Evolutionary conservation across 2,797 vertebrate genomes (phyloP).

Genomic region (Enteromius paludinosus): DNA sequence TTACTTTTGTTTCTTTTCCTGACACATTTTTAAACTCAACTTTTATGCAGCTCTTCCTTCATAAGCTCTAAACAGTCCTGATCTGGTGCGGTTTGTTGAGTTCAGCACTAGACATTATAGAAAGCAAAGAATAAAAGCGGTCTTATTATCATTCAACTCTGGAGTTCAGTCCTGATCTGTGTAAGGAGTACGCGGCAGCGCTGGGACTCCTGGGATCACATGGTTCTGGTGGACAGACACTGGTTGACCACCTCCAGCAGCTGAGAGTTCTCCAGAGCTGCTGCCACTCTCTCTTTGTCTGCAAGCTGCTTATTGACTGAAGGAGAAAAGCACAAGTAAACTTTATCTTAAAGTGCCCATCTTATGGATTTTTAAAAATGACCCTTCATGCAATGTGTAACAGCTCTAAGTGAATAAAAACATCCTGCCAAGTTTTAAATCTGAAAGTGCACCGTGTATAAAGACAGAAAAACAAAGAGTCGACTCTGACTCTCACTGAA

Average conservation of each 20-base stretch:
- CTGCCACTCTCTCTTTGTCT: conserved; percentile 96
- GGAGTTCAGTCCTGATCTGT: background rate
- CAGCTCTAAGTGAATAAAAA: no score
- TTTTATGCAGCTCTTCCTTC: background rate
- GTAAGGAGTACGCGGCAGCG: background rate
- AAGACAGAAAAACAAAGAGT: no score
- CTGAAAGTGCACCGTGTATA: no score
- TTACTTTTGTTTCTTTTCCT: background rate
- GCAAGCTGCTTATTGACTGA: conserved; percentile 97
- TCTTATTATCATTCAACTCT: background rate
- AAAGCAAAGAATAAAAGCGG: background rate
- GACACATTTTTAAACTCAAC: background rate
- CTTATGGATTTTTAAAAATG: no score
- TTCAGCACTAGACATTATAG: background rate
- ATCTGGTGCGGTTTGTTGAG: background rate
- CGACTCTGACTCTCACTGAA: no score
- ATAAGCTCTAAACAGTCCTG: background rate
- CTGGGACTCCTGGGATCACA: conserved; percentile 57
- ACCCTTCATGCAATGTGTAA: no score
- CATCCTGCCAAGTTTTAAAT: no score
- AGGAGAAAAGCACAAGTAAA: conserved; percentile 4
- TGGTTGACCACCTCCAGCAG: conserved; percentile 98
- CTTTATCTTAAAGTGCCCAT: background rate
- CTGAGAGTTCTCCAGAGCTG: conserved; percentile 94
- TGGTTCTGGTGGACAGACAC: conserved; percentile 82